Evolutionary conservation across 1,140 invertebrate species (phyloP).

Genomic region (Drosophila neocordata): DNA sequence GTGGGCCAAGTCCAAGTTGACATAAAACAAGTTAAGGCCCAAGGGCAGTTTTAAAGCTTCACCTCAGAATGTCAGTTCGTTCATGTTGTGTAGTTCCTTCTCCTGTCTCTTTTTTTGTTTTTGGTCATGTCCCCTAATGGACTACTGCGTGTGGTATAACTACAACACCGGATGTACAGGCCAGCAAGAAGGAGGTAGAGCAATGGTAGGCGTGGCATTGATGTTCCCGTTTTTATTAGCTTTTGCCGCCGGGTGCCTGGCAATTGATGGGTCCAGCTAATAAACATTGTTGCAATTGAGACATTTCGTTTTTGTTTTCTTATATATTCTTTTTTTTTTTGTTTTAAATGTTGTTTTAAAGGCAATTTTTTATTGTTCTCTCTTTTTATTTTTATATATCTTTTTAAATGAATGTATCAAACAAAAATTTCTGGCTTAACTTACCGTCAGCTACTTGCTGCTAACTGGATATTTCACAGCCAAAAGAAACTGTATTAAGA

Average conservation of each 20-base stretch:
- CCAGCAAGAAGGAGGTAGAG: slow-evolving; percentile 10
- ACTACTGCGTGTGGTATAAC: slow-evolving; percentile 43
- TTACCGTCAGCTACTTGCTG: background rate
- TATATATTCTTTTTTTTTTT: background rate
- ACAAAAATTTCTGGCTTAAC: background rate
- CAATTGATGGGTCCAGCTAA: slow-evolving; percentile 43
- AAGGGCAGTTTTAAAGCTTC: slow-evolving; percentile 71
- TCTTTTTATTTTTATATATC: background rate
- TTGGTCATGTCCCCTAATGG: slow-evolving; percentile 47
- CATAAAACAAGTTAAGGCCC: slow-evolving; percentile 70
- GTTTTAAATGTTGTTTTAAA: background rate
- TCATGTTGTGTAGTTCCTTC: slow-evolving; percentile 23
- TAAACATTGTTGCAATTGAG: slow-evolving; percentile 47
- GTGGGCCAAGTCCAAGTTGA: slow-evolving; percentile 60
- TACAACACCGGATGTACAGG: slow-evolving; percentile 57
- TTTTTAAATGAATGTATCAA: background rate
- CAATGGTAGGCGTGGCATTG: slow-evolving; percentile 42
- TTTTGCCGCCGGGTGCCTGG: slow-evolving; percentile 62
- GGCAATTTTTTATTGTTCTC: background rate
- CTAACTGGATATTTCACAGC: background rate
- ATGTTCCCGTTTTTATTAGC: slow-evolving; percentile 70
- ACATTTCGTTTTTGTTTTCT: slow-evolving; percentile 15
- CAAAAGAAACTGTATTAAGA: background rate
- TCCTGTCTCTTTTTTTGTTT: slow-evolving; percentile 15
- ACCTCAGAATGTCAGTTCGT: slow-evolving; percentile 37